These are phyloP conservation scores for Nibea coibor DNA, from an alignment of 2,113 vertebrate species.

Conservation along the genomic window DNA sequence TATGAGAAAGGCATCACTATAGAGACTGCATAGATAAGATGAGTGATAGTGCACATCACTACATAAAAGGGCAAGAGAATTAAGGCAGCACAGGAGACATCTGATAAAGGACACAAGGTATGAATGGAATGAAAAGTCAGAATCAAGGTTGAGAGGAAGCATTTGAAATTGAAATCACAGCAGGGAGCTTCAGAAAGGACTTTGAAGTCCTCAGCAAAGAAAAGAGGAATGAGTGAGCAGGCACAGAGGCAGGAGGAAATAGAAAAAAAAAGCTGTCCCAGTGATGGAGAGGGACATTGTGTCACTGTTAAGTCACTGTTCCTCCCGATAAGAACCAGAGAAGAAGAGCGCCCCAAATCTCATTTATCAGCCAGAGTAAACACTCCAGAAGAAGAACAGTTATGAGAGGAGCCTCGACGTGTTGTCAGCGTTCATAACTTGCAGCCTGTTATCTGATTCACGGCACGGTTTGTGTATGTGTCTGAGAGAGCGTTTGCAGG, in stretches of 20 bases:
- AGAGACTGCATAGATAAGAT: not conserved
- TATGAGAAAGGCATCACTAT: too few species aligned
- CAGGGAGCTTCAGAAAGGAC: slow-evolving; percentile 9
- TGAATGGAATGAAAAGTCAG: not conserved
- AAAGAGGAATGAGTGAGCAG: slow-evolving; percentile 1
- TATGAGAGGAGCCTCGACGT: slow-evolving; percentile 13
- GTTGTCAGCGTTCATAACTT: slow-evolving; percentile 32
- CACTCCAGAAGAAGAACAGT: slow-evolving; percentile 33
- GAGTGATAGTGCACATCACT: not conserved
- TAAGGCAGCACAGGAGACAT: not conserved
- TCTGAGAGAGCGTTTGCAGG: slow-evolving; percentile 18
- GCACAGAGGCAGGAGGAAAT: not conserved
- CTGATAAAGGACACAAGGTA: not conserved
- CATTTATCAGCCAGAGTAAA: slow-evolving; percentile 51
- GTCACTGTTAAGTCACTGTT: slow-evolving; percentile 33
- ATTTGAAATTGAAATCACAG: slow-evolving; percentile 24
- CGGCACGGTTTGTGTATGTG: not conserved
- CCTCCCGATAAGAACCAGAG: slow-evolving; percentile 46
- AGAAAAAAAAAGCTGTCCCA: not conserved
- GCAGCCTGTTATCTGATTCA: slow-evolving; percentile 26
- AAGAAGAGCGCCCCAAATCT: slow-evolving; percentile 26
- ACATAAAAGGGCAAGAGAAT: not conserved
- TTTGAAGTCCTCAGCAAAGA: slow-evolving; percentile 16
- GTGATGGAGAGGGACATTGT: slow-evolving; percentile 19
- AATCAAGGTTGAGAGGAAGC: slow-evolving; percentile 11